Base-by-base conservation (phyloP, 2,797 vertebrate genomes). In the Schizopygopsis pylzovi region DNA sequence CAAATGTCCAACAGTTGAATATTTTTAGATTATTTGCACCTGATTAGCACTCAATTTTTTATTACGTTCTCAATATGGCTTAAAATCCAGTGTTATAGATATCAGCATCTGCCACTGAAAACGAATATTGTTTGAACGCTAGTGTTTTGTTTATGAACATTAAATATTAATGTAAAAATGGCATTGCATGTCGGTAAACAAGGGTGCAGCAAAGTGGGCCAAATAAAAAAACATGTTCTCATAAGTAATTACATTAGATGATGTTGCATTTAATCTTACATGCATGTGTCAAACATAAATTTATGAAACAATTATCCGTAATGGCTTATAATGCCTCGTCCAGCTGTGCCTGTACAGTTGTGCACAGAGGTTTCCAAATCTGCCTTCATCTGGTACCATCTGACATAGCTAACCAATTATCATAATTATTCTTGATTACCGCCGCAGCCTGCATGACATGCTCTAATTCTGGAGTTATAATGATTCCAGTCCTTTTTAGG, bases 381-480 rank as follows among this genome's bases (percentile, higher is more conserved):
- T 63, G 89, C 89, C 88, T 91, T 92, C 78, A 91, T 91, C 85
- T 86, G 70, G 84, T 37, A 89, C 94, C 93, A 92, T 94, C 94
- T 94, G 93, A 95, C 92, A 77, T 28, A 28, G 89, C 1, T 61
- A 87, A 93, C 87, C 92, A 95, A 95, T 95, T 93, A 95, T 89
- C 90, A 86, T 90, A 93, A 94, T 94, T 93, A 93, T 92, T 92
- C 90, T 87, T 85, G 82, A 88, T 87, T 59, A 1, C 61, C 63
- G 25, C 77, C 92, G 20, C 79, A 77, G 86, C 91, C 92, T 93
- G 90, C 91, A 91, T 91, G 72, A 11, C 84, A 88, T 90, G 85
- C 63, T 85, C 16, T 90, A 87, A 93, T 90, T 90, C 89, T 88
- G 85, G 91, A 33, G 28, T 61, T 91, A 88, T 90, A 92, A 82